These are phyloP conservation scores for Zootermopsis nevadensis DNA, from an alignment of 2,888 invertebrate genomes.

Conservation along the genomic window DNA sequence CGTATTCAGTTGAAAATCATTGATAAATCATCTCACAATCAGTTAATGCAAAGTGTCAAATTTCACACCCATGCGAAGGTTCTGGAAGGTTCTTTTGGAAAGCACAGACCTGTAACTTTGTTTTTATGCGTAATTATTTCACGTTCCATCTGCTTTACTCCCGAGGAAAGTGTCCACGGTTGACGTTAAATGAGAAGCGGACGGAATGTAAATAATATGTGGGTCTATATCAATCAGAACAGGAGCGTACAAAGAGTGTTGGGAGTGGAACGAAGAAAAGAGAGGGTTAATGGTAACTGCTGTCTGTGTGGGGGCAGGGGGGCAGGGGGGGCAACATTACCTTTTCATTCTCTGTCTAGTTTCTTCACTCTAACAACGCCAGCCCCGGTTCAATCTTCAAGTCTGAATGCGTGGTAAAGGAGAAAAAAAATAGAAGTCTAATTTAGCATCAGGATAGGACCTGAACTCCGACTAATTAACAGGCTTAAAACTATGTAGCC, in stretches of 20 bases:
- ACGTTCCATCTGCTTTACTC: too few species aligned
- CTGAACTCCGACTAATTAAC: slow-evolving; percentile 39
- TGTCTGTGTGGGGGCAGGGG: too few species aligned
- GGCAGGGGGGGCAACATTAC: slow-evolving; percentile 41
- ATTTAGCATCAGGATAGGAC: slow-evolving; percentile 36
- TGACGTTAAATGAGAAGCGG: slow-evolving; percentile 29
- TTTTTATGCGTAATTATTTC: too few species aligned
- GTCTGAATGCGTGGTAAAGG: slow-evolving; percentile 16
- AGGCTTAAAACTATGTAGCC: slow-evolving; percentile 17
- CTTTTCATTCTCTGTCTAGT: slow-evolving; percentile 17
- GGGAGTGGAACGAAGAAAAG: not conserved
- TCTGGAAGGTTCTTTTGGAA: too few species aligned
- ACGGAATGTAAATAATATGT: not conserved
- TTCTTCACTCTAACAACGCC: not conserved
- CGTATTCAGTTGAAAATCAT: too few species aligned
- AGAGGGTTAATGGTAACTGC: slow-evolving; percentile 46
- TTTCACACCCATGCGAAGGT: too few species aligned
- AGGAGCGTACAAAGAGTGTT: not conserved
- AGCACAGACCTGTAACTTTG: too few species aligned
- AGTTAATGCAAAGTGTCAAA: too few species aligned
- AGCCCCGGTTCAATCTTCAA: not conserved
- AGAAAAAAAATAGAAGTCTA: slow-evolving; percentile 38
- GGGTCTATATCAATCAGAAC: not conserved
- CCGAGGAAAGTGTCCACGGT: too few species aligned
- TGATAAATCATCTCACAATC: too few species aligned